These are phyloP conservation scores for Hirudo medicinalis DNA, from an alignment of 1,140 invertebrate genomes.

Conservation along the genomic window DNA sequence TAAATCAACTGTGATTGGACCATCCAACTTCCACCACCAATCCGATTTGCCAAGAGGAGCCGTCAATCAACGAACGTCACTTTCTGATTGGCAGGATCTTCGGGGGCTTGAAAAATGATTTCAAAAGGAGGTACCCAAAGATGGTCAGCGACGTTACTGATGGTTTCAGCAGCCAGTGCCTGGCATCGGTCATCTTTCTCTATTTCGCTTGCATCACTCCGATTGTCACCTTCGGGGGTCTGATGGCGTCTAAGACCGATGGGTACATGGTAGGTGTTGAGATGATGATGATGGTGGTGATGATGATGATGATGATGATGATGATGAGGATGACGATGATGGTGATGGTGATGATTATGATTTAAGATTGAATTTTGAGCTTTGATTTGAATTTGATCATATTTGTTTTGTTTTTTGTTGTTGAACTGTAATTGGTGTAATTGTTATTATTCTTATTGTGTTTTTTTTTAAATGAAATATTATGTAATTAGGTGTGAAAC, in stretches of 20 bases:
- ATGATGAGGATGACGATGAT: not conserved
- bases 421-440: too few species aligned
- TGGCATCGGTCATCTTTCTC: constrained; percentile 91
- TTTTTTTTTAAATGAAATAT: too few species aligned
- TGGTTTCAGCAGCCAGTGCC: constrained; percentile 75
- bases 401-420: too few species aligned
- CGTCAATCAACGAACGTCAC: not conserved
- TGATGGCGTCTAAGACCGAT: constrained; percentile 37
- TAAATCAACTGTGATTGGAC: too few species aligned
- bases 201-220: constrained; percentile 97
- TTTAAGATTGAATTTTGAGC: not conserved
- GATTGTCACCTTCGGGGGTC: constrained; percentile 87
- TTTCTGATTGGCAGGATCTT: constrained; percentile 48
- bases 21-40: too few species aligned
- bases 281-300: not conserved
- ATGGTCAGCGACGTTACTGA: constrained; percentile 56
- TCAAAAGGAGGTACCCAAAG: constrained; percentile 79
- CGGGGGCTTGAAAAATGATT: constrained; percentile 73
- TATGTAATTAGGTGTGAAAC: too few species aligned
- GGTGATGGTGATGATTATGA: not conserved
- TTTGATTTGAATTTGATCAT: too few species aligned
- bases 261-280: constrained; percentile 30
- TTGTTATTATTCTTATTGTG: too few species aligned
- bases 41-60: too few species aligned
- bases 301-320: not conserved